Evolutionary conservation across 2,113 vertebrate genomes (phyloP), one percentile per base, ranked within the genome.

Genomic region (Burhinus oedicnemus): DNA sequence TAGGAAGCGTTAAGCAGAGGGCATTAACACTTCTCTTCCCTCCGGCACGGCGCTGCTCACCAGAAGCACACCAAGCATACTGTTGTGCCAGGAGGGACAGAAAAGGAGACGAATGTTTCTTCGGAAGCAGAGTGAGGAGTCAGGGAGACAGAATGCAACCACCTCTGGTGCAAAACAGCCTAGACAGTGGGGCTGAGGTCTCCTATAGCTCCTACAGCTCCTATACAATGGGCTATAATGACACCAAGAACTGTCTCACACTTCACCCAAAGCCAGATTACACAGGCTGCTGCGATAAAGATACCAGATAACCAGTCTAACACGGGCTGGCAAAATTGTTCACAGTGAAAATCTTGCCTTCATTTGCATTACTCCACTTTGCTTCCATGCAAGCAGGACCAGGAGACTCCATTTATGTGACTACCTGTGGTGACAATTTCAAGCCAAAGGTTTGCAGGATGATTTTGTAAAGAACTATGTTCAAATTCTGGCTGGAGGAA

Each of bases 301-400:
- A 25, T 10, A 54, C 40, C 65, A 29, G 70, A 78, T 40, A 65
- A 75, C 60, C 6, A 20, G 38, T 69, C 40, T 45, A 38, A 69
- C 0, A 12, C 7, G 2, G 26, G 52, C 4, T 1, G 60, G 40
- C 12, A 42, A 45, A 42, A 42, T 0, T 6, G 30, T 18, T 74
- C 47, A 8, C n/a, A 22, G 57, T 8, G 64, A 38, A 81, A 32
- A 19, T 51, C 54, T 45, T 49, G n/a, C 17, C 74, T 75, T 29
- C 34, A 17, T 26, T 32, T 27, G 61, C 42, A 14, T 71, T 54
- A n/a, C n/a, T 49, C 44, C 55, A 25, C 22, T 49, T 51, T 34
- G 21, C 54, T 68, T 34, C 75, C 74, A 30, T 11, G 60, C n/a
- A 30, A 29, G 49, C 49, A 13, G 49, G 22, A 51, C 49, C 49